Evolutionary conservation across 2,113 vertebrate genomes (phyloP), one percentile per base, ranked within the genome.

Genomic region (Upupa epops): DNA sequence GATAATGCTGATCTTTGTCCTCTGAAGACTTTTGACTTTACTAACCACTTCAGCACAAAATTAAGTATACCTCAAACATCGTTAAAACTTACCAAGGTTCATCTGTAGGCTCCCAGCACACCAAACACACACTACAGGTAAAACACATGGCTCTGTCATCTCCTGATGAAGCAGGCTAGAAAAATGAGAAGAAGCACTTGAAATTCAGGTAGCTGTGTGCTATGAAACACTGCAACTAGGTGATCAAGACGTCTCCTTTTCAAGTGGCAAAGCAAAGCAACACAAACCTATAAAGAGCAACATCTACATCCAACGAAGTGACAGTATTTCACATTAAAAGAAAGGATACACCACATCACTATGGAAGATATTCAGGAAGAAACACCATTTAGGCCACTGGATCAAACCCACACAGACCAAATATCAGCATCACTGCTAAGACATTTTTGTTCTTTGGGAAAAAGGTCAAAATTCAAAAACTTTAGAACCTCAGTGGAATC

Each of bases 91-190:
- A 99, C 99, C 99, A 99, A 61, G 99, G 99, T 94, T 99, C 99
- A 97, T 99, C 99, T 83, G 99, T 99, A 86, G 99, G 99, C 92
- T 99, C 99, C 99, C 99, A 99, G 96, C 99, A 99, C 52, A 99
- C 99, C 56, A 99, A 98, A 96, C 99, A 99, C 29, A 99, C 99
- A 48, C 99, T 99, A 96, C 99, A 99, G 52, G 99, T 99, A 96
- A 99, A 99, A 94, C 99, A 99, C 99, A 99, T 99, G 93, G 99
- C 99, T 97, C 99, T 97, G 94, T 99, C 99, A 91, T 99, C 99
- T 91, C 99, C 99, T 93, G 99, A 99, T 71, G 99, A 99, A 46
- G 99, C 98, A 93, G 99, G 99, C 99, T 99, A 81, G 8, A 82
- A 92, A 82, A 46, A 75, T 8, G 69, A 49, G 37, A 80, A 63